A percentile compares a stretch with the other conserved stretches of the same genome.
Conservation (phyloP, 2,113 vertebrate genomes). For the pig (Sus scrofa) region T2T-Sscrofa CM000820.6:14111501-14112000, state of each 20-base stretch:
- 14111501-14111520: neutral
- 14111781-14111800: neutral
- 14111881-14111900: neutral
- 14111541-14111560: neutral
- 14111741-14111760: neutral
- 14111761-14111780: neutral
- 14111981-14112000: neutral
- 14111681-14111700: neutral
- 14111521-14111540: neutral
- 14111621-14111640: neutral
- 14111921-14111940: neutral
- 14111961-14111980: neutral
- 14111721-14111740: neutral
- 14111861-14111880: conserved; percentile 1
- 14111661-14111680: neutral
- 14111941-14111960: neutral
- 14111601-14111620: neutral
- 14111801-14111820: neutral
- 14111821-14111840: neutral
- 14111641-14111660: neutral
- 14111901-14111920: neutral
- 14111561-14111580: neutral
- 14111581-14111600: neutral
- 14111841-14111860: neutral
- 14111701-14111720: neutral